Conservation (phyloP, 2,888 invertebrate genomes). For the Byasa hedistus region DNA sequence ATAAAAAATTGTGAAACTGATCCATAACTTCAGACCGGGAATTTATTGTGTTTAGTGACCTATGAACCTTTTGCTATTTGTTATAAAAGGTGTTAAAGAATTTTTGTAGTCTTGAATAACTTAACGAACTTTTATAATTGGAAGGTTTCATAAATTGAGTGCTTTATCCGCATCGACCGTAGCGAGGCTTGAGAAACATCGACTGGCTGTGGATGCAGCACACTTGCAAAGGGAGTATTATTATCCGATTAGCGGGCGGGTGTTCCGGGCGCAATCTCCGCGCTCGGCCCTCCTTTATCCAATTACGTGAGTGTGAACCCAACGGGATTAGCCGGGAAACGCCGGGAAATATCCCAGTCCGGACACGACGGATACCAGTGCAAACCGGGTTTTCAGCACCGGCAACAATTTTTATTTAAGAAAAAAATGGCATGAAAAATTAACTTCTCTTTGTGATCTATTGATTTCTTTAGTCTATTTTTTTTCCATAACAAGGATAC, state of each 20-base stretch:
- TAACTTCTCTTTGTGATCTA: too few relatives aligned
- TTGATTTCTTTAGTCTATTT: too few relatives aligned
- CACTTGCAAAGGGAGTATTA: conserved; percentile 47
- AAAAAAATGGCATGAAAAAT: too few relatives aligned
- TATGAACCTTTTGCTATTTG: too few relatives aligned
- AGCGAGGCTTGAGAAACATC: conserved; percentile 12
- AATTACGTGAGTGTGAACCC: conserved; percentile 75
- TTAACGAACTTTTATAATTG: conserved; percentile 8
- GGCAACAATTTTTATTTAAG: background rate
- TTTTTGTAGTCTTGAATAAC: too few relatives aligned
- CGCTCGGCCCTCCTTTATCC: conserved; percentile 68
- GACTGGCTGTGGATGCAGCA: conserved; percentile 43
- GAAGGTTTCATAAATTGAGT: conserved; percentile 8
- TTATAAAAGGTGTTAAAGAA: background rate
- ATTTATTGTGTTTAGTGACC: too few relatives aligned
- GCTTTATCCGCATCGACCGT: conserved; percentile 11
- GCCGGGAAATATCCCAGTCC: conserved; percentile 47
- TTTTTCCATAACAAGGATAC: too few relatives aligned
- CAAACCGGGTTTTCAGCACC: conserved; percentile 37
- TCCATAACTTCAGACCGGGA: too few relatives aligned
- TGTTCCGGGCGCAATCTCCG: conserved; percentile 65
- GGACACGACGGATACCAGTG: conserved; percentile 41
- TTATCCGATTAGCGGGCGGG: conserved; percentile 70
- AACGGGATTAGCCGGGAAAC: conserved; percentile 55
- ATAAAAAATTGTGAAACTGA: too few relatives aligned